Conservation (phyloP, 2,113 vertebrate species). For the Bettongia penicillata region DNA sequence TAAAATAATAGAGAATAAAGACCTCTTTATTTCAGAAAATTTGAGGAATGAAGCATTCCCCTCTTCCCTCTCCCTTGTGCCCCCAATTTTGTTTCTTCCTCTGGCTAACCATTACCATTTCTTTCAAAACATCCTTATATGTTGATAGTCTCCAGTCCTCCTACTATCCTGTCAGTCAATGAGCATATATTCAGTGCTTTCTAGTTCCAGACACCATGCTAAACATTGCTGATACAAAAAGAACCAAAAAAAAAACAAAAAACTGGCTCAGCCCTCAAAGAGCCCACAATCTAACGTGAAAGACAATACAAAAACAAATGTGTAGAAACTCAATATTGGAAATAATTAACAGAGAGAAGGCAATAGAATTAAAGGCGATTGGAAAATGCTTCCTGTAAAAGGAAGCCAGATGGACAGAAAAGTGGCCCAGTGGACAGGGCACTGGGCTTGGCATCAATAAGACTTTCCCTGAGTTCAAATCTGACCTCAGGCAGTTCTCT, state of each 20-base stretch:
- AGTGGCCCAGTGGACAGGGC: neutral
- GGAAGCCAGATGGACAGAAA: neutral
- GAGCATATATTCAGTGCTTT: no score
- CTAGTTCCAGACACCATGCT: neutral
- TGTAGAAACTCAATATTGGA: neutral
- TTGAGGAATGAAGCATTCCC: neutral
- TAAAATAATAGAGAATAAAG: neutral
- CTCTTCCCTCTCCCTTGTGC: no score
- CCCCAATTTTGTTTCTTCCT: neutral
- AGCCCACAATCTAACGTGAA: neutral
- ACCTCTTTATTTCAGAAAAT: neutral
- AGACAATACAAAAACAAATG: neutral
- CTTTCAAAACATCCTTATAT: neutral
- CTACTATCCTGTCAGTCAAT: neutral
- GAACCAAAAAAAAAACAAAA: neutral
- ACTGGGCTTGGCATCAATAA: neutral
- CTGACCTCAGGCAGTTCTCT: neutral
- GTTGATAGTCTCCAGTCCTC: neutral
- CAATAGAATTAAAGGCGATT: neutral
- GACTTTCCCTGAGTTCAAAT: neutral
- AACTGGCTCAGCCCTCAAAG: no score
- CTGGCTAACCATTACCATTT: neutral
- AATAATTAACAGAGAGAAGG: neutral
- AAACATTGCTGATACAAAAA: neutral
- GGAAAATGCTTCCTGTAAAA: neutral